These are phyloP conservation scores for Puffinus mauretanicus DNA, from an alignment of 2,113 vertebrate genomes.

Conservation along the genomic window DNA sequence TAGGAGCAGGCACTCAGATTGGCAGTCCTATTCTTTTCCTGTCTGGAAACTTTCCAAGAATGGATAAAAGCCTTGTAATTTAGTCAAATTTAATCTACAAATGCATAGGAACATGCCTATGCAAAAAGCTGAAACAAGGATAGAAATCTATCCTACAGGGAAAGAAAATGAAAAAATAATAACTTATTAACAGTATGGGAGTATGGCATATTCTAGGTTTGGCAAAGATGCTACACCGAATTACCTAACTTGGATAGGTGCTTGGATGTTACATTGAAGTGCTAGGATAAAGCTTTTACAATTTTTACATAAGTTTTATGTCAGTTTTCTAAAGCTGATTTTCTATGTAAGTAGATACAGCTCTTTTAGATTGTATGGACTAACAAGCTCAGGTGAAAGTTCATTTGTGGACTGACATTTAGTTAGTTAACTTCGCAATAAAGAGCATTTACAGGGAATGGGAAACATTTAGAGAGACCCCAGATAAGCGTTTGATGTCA, in stretches of 20 bases:
- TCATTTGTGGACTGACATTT: neutral
- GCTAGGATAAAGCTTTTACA: neutral
- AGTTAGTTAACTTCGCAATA: neutral
- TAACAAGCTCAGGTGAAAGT: neutral
- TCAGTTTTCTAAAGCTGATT: neutral
- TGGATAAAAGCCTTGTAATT: neutral
- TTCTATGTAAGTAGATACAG: neutral
- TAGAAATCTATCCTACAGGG: neutral
- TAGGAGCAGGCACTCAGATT: neutral
- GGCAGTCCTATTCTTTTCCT: neutral
- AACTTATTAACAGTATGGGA: neutral
- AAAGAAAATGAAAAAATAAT: neutral
- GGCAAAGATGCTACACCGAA: neutral
- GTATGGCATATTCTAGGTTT: neutral
- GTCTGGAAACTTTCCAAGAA: neutral
- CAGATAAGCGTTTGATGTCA: neutral
- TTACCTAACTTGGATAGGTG: neutral
- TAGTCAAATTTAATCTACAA: neutral
- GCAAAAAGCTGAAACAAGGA: neutral
- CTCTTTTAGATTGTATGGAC: neutral
- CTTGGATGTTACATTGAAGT: neutral
- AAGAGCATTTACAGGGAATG: neutral
- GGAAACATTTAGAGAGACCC: neutral
- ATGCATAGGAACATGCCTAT: neutral
- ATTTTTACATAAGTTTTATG: neutral